A percentile compares a stretch with the other conserved stretches of the same genome.
Conservation (phyloP, 2,797 vertebrate genomes). For the Australoheros facetus region DNA sequence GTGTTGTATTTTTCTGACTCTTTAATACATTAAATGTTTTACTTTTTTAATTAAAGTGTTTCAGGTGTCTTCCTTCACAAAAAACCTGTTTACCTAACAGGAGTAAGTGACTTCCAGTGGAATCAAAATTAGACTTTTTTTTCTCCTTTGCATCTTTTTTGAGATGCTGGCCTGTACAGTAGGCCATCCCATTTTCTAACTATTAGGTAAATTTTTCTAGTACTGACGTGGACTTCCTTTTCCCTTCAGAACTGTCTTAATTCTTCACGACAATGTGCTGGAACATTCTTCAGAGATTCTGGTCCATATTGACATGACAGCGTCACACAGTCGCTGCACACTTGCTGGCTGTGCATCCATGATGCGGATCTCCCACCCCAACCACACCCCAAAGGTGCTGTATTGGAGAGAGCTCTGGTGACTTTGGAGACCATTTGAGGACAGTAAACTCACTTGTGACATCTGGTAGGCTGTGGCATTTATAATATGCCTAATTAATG, state of each 20-base stretch:
- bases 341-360: constrained; percentile 64
- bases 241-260: too few species aligned
- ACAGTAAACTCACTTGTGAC: background rate
- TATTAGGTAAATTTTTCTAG: background rate
- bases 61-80: too few species aligned
- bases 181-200: background rate
- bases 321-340: constrained; percentile 51
- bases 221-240: background rate
- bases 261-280: too few species aligned
- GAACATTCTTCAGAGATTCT: too few species aligned
- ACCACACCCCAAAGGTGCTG: background rate
- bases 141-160: background rate
- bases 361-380: background rate
- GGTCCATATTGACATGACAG: constrained; percentile 23
- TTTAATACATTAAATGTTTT: too few species aligned
- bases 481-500: background rate
- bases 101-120: accelerated
- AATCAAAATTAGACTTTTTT: too few species aligned
- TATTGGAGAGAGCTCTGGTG: background rate
- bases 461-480: background rate
- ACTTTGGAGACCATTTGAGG: background rate
- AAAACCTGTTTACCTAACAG: too few species aligned
- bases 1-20: too few species aligned
- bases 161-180: background rate
- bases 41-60: too few species aligned